Evolutionary conservation across 2,797 vertebrate genomes (phyloP).

Genomic region (Sternarchorhynchus goeldii): DNA sequence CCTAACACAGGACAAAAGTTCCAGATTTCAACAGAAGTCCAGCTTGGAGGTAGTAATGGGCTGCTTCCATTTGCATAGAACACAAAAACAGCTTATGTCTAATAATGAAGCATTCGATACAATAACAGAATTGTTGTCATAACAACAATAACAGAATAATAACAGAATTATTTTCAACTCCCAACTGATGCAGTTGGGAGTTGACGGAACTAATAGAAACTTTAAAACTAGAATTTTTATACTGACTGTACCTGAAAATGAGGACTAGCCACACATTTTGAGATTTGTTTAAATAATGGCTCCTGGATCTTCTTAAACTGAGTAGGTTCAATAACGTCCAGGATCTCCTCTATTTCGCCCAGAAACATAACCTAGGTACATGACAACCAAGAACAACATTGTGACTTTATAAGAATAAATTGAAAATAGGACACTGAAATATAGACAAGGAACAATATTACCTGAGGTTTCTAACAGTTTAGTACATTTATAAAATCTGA

Average conservation of each 20-base stretch:
- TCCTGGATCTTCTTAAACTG: constrained; percentile 99
- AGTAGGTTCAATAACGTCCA: constrained; percentile 96
- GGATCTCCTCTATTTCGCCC: constrained; percentile 97
- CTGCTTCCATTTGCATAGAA: too few species aligned
- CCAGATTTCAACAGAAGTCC: too few species aligned
- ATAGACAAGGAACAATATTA: background rate
- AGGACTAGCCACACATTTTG: constrained; percentile 93
- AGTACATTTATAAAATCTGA: background rate
- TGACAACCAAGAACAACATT: too few species aligned
- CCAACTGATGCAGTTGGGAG: too few species aligned
- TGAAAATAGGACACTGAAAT: background rate
- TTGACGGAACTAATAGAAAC: too few species aligned
- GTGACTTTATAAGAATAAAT: background rate
- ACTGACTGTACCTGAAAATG: constrained; percentile 89
- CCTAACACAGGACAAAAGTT: too few species aligned
- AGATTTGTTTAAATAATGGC: constrained; percentile 95
- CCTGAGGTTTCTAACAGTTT: background rate
- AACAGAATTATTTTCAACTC: background rate
- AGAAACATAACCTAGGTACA: constrained; percentile 92
- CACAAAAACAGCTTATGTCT: too few species aligned
- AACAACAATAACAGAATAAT: too few species aligned
- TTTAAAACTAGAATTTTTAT: background rate
- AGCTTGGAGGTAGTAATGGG: too few species aligned
- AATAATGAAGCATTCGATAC: too few species aligned
- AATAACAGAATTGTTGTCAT: background rate